Percentiles rank a stretch among this genome's conserved stretches.
These are phyloP conservation scores for Euwallacea fornicatus DNA, from an alignment of 1,140 invertebrate species.

Conservation along the genomic window DNA sequence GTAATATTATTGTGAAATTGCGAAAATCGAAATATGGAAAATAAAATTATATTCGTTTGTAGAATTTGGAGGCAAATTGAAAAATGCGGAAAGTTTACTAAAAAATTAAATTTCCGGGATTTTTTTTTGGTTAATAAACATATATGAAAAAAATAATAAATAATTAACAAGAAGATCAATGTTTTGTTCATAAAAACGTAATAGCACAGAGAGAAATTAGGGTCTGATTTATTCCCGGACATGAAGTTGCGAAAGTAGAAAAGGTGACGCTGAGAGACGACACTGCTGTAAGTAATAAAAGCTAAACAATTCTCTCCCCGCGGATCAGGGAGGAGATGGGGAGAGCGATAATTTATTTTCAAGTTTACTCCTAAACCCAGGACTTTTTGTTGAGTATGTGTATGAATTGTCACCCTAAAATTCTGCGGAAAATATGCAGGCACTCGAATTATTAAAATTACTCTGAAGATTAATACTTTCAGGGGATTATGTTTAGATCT, in stretches of 20 bases:
- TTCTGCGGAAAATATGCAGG: slow-evolving; percentile 27
- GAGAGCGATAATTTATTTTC: slow-evolving; percentile 38
- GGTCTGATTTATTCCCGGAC: slow-evolving; percentile 28
- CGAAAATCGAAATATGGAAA: too few species aligned
- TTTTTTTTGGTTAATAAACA: too few species aligned
- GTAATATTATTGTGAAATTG: too few species aligned
- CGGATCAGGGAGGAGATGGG: slow-evolving; percentile 33
- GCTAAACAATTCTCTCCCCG: slow-evolving; percentile 36
- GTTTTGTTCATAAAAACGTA: not conserved
- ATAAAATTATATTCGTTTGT: too few species aligned
- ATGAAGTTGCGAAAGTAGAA: slow-evolving; percentile 19
- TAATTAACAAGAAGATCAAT: too few species aligned
- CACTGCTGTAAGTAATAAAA: slow-evolving; percentile 36
- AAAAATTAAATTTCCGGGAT: too few species aligned
- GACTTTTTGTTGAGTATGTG: slow-evolving; percentile 37
- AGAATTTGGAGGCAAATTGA: too few species aligned
- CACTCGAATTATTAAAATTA: slow-evolving; percentile 27
- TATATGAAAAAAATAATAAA: too few species aligned
- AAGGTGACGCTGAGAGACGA: slow-evolving; percentile 19
- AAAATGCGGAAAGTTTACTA: too few species aligned
- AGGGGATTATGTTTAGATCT: slow-evolving; percentile 2
- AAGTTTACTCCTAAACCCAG: slow-evolving; percentile 36
- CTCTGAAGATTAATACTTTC: slow-evolving; percentile 27
- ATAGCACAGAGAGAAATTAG: slow-evolving; percentile 1
- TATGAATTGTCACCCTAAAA: slow-evolving; percentile 37